Evolutionary conservation across 2,113 vertebrate species (phyloP), one percentile per base, ranked within the genome.

Genomic region (Thymallus thymallus): DNA sequence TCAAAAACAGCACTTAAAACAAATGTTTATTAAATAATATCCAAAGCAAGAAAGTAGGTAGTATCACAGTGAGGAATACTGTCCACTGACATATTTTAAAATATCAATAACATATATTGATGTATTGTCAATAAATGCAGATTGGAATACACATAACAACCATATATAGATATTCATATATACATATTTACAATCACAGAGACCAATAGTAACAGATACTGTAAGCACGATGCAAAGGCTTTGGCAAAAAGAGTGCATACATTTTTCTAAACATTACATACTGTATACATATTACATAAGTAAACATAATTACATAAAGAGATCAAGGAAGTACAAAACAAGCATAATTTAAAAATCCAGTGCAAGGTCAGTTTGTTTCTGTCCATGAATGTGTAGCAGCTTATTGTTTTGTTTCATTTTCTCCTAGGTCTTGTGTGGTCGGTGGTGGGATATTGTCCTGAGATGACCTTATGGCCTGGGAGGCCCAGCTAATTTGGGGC

Each of bases 21-120:
- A 88, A 86, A 91, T 71, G 72, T 87, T 89, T 85, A 90, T 90
- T 91, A 91, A 93, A 92, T 92, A 90, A 88, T 84, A 85, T 84
- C 74, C 82, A 90, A 88, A 91, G 82, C 84, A 88, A 86, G 74
- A 89, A 72, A 86, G 82, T 89, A 91, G 89, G 90, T 92, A 92
- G 91, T 87, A 89, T 93, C 92, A 91, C 91, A 92, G 90, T 88
- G 90, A 91, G 82, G 87, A 92, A 91, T 90, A 92, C 90, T 89
- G 88, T 90, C 80, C 84, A 90, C 87, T 88, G 90, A 90, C 86
- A 81, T 88, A 10, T 80, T 84, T 75, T 75, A 80, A 90, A 86
- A 87, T 85, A 89, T 82, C 85, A 86, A 80, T 86, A 86, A 84
- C 76, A 91, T 86, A 86, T 86, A 51, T 72, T 89, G 60, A 74